phyloP scores from a whole-genome alignment of 2,888 invertebrate species.

The Tanypteryx hageni region DNA sequence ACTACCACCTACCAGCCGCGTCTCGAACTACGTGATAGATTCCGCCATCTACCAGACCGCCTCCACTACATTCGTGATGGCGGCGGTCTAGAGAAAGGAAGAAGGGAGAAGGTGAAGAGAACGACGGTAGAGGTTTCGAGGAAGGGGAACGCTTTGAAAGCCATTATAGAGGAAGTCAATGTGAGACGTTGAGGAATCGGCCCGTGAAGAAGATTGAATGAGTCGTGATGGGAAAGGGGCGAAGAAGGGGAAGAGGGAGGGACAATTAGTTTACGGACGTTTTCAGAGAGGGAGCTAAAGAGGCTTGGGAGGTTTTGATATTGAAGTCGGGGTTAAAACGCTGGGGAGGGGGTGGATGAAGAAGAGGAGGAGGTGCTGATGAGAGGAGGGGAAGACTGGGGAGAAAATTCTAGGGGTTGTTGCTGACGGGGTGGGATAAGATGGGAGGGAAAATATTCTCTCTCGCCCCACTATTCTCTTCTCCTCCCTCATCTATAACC shows the following conservation, averaged over 20 bases:
- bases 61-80: neutral
- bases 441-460: neutral
- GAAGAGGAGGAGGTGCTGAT: neutral
- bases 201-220: conserved; percentile 59
- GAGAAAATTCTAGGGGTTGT: conserved; percentile 38
- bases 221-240: conserved; percentile 1
- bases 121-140: neutral
- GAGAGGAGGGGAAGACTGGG: neutral
- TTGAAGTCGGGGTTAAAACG: conserved; percentile 31
- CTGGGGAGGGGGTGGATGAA: neutral
- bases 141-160: conserved; percentile 12
- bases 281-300: conserved; percentile 4
- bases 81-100: neutral
- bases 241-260: neutral
- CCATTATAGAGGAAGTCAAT: conserved; percentile 39
- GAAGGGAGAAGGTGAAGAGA: neutral
- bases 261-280: conserved; percentile 54
- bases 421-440: conserved; percentile 42
- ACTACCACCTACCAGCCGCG: neutral
- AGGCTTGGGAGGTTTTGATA: conserved; percentile 36
- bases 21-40: neutral
- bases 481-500: neutral
- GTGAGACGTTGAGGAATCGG: conserved; percentile 55
- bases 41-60: neutral
- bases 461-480: neutral